Percentiles rank a stretch among this genome's conserved stretches.
These are phyloP conservation scores for Otis tarda DNA, from an alignment of 2,113 vertebrate genomes.

Conservation along the genomic window DNA sequence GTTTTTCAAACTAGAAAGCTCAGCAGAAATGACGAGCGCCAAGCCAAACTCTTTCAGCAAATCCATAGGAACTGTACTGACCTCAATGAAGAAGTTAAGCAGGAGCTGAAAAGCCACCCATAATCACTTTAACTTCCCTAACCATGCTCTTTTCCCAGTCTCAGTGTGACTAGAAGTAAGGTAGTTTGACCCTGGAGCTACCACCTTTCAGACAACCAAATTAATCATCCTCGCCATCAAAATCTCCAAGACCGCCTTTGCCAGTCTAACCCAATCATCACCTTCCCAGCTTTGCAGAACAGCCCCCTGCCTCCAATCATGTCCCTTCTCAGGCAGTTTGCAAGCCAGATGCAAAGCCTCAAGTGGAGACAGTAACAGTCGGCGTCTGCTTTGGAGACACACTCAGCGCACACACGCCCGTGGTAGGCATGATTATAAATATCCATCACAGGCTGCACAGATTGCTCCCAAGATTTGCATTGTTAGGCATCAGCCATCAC, in stretches of 20 bases:
- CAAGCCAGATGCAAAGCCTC: not conserved
- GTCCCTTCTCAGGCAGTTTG: not conserved
- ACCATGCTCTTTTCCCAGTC: not conserved
- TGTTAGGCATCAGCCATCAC: not conserved
- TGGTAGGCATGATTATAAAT: not conserved
- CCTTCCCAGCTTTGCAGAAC: not conserved
- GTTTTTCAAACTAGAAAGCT: not conserved
- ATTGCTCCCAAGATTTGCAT: rapidly evolving
- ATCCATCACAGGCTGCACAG: not conserved
- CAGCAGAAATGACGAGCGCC: not conserved
- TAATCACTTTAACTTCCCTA: not conserved
- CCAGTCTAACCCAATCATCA: not conserved
- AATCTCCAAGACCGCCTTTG: not conserved
- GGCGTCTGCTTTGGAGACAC: not conserved
- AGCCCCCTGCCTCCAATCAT: not conserved
- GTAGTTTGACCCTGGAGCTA: not conserved
- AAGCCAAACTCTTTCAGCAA: not conserved
- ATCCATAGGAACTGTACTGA: not conserved
- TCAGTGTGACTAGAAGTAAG: not conserved
- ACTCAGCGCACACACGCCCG: no score
- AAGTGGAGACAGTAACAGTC: not conserved
- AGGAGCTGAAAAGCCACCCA: not conserved
- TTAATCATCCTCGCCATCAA: not conserved
- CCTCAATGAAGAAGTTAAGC: not conserved
- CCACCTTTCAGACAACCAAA: not conserved